These are phyloP conservation scores for Zaprionus ghesquierei DNA, from an alignment of 1,140 invertebrate genomes.

Conservation along the genomic window DNA sequence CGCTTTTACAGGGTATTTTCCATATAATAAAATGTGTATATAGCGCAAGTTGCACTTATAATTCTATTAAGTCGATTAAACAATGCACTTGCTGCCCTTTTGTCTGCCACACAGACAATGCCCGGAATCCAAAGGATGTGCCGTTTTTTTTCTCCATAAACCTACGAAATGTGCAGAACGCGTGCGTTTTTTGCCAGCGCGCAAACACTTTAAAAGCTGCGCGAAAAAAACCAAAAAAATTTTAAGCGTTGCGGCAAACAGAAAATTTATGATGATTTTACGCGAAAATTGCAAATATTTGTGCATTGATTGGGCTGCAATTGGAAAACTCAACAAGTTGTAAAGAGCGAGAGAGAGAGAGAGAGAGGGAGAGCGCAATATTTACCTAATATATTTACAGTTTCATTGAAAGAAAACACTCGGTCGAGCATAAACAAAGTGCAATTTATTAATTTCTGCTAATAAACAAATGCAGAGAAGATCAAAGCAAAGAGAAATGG, in stretches of 20 bases:
- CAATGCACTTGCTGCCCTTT: conserved; percentile 57
- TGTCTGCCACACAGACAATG: conserved; percentile 41
- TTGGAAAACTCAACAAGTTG: conserved; percentile 28
- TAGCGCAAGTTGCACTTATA: conserved; percentile 56
- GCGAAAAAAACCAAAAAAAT: conserved; percentile 11
- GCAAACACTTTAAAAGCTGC: conserved; percentile 47
- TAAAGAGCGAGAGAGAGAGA: background rate
- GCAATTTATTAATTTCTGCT: background rate
- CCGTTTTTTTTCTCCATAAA: conserved; percentile 46
- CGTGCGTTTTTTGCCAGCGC: conserved; percentile 47
- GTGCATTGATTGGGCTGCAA: conserved; percentile 28
- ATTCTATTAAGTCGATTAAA: conserved; percentile 80
- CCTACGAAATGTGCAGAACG: conserved; percentile 27
- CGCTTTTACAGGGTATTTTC: background rate
- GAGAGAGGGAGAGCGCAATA: background rate
- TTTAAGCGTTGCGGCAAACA: conserved; percentile 23
- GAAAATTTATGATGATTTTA: conserved; percentile 37
- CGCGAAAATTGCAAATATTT: conserved; percentile 16
- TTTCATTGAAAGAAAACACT: background rate
- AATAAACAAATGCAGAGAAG: background rate
- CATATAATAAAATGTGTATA: conserved; percentile 3
- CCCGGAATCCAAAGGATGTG: conserved; percentile 10
- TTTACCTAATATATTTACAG: background rate
- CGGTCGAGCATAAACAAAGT: background rate
- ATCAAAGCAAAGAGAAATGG: background rate